Evolutionary conservation across 2,113 vertebrate species (phyloP), one percentile per base, ranked within the genome.

Genomic region (Cynoglossus semilaevis): DNA sequence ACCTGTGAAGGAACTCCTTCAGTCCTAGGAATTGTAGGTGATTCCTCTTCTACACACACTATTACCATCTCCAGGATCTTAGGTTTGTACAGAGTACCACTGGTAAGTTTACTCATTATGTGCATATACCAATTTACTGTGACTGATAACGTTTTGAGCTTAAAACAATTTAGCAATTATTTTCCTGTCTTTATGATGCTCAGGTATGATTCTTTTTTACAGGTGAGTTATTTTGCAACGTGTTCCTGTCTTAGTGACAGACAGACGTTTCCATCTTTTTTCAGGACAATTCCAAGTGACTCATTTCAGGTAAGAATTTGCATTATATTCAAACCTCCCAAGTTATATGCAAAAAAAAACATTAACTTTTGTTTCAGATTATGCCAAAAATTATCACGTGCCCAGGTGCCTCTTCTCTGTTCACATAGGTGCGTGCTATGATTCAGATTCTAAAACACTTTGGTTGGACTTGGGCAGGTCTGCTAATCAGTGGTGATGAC

Each of bases 1-100:
- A 67, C 18, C 48, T 85, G 82, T 53, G 63, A 51, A 7, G 80
- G 79, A 14, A 67, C 40, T 37, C 57, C 69, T 37, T 75, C 79
- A 14, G 66, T 85, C 0, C 19, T 82, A 3, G 82, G 77, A 16
- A 71, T 85, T 42, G 79, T 85, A 14, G 82, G 79, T 42, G 82
- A 85, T 70, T 74, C 78, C 40, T 66, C 61, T 17, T 82, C 82
- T 10, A 82, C 80, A 17, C 76, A 74, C 72, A 73, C 82, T 44
- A 85, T 85, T 1, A 74, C 82, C 35, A 74, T 70, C 3, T 65
- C 77, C 22, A 59, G 68, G 53, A 69, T 82, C 34, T 37, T 85
- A 49, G 77, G 74, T 61, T 80, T 85, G 72, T 82, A 61, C 49
- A 60, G 49, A 53, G 44, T 85, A 40, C 80, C 80, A 2, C 56